Conservation (phyloP, 2,888 invertebrate genomes). For the Melieria crassipennis region DNA sequence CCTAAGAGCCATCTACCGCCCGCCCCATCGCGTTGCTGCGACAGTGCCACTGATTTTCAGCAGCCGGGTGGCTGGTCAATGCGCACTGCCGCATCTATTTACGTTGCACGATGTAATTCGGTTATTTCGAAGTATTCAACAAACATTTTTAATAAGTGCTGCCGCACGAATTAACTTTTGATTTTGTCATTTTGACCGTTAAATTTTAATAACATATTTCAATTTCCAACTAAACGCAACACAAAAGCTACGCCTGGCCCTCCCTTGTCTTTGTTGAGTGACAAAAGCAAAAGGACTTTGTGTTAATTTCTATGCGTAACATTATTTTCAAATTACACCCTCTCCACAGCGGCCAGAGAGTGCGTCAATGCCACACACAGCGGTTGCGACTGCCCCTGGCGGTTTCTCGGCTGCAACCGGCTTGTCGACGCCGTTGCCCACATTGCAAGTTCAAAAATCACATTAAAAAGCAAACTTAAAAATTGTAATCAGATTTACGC, state of each 20-base stretch:
- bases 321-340: slow-evolving; percentile 43
- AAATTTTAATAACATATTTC: slow-evolving; percentile 39
- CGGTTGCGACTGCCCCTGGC: neutral
- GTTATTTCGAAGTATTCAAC: slow-evolving; percentile 19
- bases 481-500: slow-evolving; percentile 64
- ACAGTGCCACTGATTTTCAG: neutral
- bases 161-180: slow-evolving; percentile 36
- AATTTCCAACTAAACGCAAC: slow-evolving; percentile 30
- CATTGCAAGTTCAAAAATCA: slow-evolving; percentile 52
- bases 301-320: slow-evolving; percentile 39
- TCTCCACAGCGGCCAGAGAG: neutral
- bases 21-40: neutral
- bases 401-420: too few relatives aligned
- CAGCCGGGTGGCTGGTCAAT: neutral
- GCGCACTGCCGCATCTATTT: too few relatives aligned
- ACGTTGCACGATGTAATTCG: too few relatives aligned
- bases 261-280: neutral
- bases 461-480: slow-evolving; percentile 65
- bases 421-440: too few relatives aligned
- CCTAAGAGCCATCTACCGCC: neutral
- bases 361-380: neutral
- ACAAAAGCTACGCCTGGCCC: slow-evolving; percentile 28
- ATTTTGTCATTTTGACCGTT: slow-evolving; percentile 44
- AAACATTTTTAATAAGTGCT: slow-evolving; percentile 29
- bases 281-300: slow-evolving; percentile 13